Base-by-base conservation (phyloP, 64 coral and sea anemone genomes). In the Cladopsammia gracilis region DNA sequence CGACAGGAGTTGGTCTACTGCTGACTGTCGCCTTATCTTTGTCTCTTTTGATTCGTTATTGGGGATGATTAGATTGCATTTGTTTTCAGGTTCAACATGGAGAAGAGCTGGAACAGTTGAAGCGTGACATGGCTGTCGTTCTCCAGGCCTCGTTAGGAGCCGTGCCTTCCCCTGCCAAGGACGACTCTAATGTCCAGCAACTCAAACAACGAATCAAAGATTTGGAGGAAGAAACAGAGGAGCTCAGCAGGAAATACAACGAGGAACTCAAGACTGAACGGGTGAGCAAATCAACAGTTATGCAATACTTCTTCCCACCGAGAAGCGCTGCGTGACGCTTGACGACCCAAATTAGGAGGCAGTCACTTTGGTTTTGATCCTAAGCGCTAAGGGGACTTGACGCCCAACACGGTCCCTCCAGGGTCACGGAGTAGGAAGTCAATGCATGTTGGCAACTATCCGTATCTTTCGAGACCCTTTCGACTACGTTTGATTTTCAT, bases 61-160 rank as follows among this genome's bases (percentile, higher is more conserved):
- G 0, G 34, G 26, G 6, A 71, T 12, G 13, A 19, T 75, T 56
- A 10, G 7, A 56, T 56, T 22, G 18, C 20, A 4, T 82, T 84
- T 24, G 3, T 67, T 64, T 48, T 68, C 62, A 84, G 80, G 80
- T 78, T 71, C 80, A 94, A 54, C 96, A 97, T 64, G 96, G 92
- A 14, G 89, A 91, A 19, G 96, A 97, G 20, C 64, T 97, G 20
- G 96, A 97, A 18, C 96, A 97, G 26, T 88, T 94, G 5, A 97
- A 97, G 48, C 78, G 94, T 64, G 96, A 97, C 68, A 97, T 97
- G 96, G 86, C 96, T 3, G 43, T 91, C 56, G 96, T 97, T 43
- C 87, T 97, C 1, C 96, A 97, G 65, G 96, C 96, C 5, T 97
- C 96, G 11, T 56, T 97, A 61, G 77, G 87, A 83, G 79, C 82